phyloP scores from a whole-genome alignment of 2,113 vertebrate species.

The Herpetotheres cachinnans region DNA sequence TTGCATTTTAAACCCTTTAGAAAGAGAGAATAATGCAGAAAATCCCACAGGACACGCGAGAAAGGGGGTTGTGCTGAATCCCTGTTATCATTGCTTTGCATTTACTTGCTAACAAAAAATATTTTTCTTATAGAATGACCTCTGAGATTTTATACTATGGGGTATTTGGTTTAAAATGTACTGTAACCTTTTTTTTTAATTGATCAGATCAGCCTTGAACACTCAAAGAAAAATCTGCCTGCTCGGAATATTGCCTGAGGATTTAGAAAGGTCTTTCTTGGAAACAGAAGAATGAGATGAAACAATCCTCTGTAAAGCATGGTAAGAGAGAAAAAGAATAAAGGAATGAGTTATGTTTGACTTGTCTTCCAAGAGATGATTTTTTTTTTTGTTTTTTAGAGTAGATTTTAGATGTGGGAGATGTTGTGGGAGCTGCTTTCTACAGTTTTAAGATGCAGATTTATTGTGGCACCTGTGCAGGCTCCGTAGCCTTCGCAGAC shows the following conservation, averaged over 20 bases:
- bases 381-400: neutral
- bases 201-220: conserved; percentile 56
- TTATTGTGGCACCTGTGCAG: neutral
- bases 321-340: conserved; percentile 52
- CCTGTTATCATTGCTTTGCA: neutral
- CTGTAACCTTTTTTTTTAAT: conserved; percentile 23
- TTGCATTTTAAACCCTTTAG: conserved; percentile 40
- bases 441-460: neutral
- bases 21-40: neutral
- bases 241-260: conserved; percentile 62
- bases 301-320: conserved; percentile 45
- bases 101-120: conserved; percentile 46
- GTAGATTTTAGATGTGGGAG: neutral
- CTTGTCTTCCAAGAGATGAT: neutral
- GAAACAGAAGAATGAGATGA: conserved; percentile 59
- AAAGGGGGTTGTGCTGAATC: conserved; percentile 32
- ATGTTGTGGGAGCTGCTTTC: neutral
- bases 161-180: conserved; percentile 45
- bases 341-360: conserved; percentile 23
- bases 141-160: conserved; percentile 27
- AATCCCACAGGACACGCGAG: conserved; percentile 5
- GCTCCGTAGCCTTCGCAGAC: neutral
- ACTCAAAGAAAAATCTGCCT: conserved; percentile 51
- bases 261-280: conserved; percentile 52
- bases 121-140: conserved; percentile 36